These are phyloP conservation scores for Athripsodes cinereus DNA, from an alignment of 2,888 invertebrate genomes.

Conservation along the genomic window DNA sequence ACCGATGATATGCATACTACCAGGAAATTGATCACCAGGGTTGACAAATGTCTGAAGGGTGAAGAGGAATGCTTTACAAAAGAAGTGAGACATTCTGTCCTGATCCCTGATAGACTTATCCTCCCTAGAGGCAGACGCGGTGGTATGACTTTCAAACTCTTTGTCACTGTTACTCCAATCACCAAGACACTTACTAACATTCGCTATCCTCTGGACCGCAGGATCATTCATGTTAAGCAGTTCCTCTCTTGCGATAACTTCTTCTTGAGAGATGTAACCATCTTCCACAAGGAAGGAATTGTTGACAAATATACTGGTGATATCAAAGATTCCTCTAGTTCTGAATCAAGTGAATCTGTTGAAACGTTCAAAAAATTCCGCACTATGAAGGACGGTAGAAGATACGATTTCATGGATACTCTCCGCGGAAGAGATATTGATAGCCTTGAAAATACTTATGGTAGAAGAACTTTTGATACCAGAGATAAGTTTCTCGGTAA, in stretches of 20 bases:
- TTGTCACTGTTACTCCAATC: conserved; percentile 53
- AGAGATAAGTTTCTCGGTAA: too few species aligned
- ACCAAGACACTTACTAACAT: conserved; percentile 38
- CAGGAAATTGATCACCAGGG: conserved; percentile 41
- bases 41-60: conserved; percentile 43
- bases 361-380: too few species aligned
- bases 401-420: not conserved
- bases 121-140: conserved; percentile 58
- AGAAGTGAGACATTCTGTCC: conserved; percentile 46
- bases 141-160: conserved; percentile 57
- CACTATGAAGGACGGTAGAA: too few species aligned
- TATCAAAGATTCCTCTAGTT: not conserved
- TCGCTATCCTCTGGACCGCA: conserved; percentile 72
- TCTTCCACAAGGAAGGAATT: conserved; percentile 49
- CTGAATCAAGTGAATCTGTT: not conserved
- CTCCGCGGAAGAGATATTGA: not conserved
- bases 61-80: conserved; percentile 44
- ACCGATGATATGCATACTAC: conserved; percentile 48
- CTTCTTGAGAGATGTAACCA: conserved; percentile 56
- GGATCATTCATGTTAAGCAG: conserved; percentile 43
- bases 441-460: too few species aligned
- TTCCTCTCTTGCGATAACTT: conserved; percentile 60
- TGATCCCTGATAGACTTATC: conserved; percentile 55
- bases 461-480: too few species aligned
- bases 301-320: not conserved